Evolutionary conservation across 2,797 vertebrate species (phyloP).

Genomic region (Hemitrygon akajei): DNA sequence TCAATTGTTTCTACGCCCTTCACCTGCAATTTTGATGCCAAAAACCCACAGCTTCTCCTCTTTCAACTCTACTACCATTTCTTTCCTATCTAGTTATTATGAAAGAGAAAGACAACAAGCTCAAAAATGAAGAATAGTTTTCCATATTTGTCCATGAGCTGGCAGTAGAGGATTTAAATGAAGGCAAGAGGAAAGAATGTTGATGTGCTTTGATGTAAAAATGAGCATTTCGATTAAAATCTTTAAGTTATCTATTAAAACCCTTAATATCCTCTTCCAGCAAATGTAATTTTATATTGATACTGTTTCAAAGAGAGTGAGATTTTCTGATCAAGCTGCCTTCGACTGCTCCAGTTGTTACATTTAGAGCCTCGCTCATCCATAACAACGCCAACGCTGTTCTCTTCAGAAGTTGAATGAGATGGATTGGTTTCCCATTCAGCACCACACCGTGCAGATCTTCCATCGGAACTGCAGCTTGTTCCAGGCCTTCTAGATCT

Average conservation of each 20-base stretch:
- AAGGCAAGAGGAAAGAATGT: background rate
- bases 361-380: background rate
- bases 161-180: background rate
- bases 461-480: background rate
- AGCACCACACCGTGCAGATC: background rate
- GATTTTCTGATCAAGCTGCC: background rate
- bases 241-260: background rate
- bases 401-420: background rate
- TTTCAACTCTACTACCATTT: background rate
- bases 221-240: background rate
- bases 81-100: background rate
- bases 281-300: background rate
- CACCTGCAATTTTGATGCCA: background rate
- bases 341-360: conserved; percentile 9
- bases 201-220: background rate
- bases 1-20: background rate
- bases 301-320: background rate
- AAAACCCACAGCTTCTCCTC: background rate
- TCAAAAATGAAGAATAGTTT: background rate
- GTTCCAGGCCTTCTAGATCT: background rate
- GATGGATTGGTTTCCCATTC: background rate
- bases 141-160: background rate
- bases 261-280: background rate
- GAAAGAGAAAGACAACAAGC: background rate
- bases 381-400: background rate